These are phyloP conservation scores for Catostomus latipinnis DNA, from an alignment of 2,797 vertebrate genomes.

Conservation along the genomic window DNA sequence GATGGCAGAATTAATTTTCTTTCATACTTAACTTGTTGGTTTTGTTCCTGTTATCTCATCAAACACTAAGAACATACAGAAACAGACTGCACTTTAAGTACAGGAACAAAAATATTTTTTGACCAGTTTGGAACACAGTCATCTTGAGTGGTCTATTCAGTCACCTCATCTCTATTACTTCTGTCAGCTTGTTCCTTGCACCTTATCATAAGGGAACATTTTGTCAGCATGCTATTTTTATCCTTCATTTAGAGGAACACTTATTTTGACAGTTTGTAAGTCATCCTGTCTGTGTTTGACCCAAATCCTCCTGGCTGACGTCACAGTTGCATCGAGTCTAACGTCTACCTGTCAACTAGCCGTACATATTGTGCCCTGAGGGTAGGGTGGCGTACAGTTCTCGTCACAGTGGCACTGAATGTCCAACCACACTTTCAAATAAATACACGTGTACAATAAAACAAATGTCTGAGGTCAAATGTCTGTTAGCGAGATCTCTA, in stretches of 20 bases:
- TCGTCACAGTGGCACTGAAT: slow-evolving; percentile 20
- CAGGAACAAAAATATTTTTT: no score
- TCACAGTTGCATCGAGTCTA: no score
- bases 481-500: not conserved
- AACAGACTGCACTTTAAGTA: no score
- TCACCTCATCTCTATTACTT: slow-evolving; percentile 5
- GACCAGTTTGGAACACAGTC: no score
- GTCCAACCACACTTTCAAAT: not conserved
- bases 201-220: slow-evolving; percentile 2
- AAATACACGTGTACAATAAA: not conserved
- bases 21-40: no score
- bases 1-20: no score
- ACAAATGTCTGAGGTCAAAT: slow-evolving; percentile 25
- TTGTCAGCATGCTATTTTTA: slow-evolving; percentile 20
- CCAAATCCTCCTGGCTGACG: slow-evolving; percentile 18
- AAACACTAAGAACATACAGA: no score
- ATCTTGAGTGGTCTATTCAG: no score
- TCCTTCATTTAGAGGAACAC: not conserved
- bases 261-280: no score
- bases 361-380: slow-evolving; percentile 1
- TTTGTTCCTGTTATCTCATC: no score
- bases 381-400: not conserved
- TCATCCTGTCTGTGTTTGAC: slow-evolving; percentile 22
- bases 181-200: slow-evolving; percentile 1
- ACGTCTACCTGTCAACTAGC: slow-evolving; percentile 3